Base-by-base conservation (phyloP, 2,113 vertebrate species). In the Cathartes aura region DNA sequence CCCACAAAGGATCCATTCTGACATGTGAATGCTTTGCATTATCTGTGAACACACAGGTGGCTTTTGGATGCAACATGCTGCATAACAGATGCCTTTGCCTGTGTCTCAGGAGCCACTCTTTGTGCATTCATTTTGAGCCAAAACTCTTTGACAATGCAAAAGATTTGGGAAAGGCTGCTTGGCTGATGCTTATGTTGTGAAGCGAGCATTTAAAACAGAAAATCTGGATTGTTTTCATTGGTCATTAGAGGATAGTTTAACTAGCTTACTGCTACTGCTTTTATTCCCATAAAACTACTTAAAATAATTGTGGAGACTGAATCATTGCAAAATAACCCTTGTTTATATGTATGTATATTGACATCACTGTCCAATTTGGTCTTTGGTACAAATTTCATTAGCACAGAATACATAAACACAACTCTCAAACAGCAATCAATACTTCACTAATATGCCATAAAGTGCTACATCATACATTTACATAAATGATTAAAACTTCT, bases 211-310 rank as follows among this genome's bases (percentile, higher is more conserved):
- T 86, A 66, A 63, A 68, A 52, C 20, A 58, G 45, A 91, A 91
- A 79, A 47, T 75, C 81, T 62, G 70, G 20, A 10, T 66, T 82
- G 92, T 76, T 96, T 80, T 76, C 55, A 27, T 3, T 71, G 62
- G 32, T 36, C 82, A 47, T 64, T 59, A 26, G 52, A 70, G 80
- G 36, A 32, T 5, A 36, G 27, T 20, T 93, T 81, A 45, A 68
- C 72, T 66, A 76, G 12, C 43, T 87, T 63, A 26, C 60, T 68
- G 43, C 72, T 67, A 59, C 72, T 93, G 84, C 64, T 92, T 88
- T 91, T 85, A 96, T 90, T 95, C 81, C 80, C 81, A 60, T 63
- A 75, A 94, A 95, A 52, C 29, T 74, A 72, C 81, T 94, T n/a
- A 47, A 87, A 55, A 24, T 82, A 85, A 92, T 76, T 80, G 78